These are phyloP conservation scores for Novumbra hubbsi DNA, from an alignment of 2,797 vertebrate genomes.

Conservation along the genomic window DNA sequence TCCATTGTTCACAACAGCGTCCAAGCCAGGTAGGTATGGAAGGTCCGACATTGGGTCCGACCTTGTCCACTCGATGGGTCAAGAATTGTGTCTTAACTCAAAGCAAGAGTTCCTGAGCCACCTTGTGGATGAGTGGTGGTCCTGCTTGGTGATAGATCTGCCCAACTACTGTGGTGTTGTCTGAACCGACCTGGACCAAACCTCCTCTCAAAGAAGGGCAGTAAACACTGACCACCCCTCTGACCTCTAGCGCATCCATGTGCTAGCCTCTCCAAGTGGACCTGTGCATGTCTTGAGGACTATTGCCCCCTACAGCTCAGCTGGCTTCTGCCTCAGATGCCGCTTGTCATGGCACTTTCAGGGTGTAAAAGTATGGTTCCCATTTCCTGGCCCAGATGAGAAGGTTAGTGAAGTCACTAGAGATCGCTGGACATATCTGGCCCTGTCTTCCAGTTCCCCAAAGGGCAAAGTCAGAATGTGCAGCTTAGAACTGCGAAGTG, in stretches of 20 bases:
- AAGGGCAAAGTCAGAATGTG: too few relatives aligned
- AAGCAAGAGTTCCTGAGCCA: background rate
- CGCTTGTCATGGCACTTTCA: too few relatives aligned
- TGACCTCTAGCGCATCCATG: too few relatives aligned
- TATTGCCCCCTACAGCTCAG: too few relatives aligned
- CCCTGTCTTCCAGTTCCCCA: background rate
- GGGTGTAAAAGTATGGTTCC: background rate
- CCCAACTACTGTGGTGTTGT: constrained; percentile 6
- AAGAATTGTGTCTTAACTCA: background rate
- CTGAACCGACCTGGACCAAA: constrained; percentile 2
- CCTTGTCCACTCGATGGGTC: background rate
- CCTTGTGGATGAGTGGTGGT: background rate
- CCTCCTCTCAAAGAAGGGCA: background rate
- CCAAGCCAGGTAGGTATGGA: background rate
- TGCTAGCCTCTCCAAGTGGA: too few relatives aligned
- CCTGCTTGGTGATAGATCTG: constrained; percentile 7
- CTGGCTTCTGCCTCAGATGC: too few relatives aligned
- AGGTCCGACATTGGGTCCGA: background rate
- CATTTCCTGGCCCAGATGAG: background rate
- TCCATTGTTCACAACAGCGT: background rate
- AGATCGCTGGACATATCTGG: too few relatives aligned
- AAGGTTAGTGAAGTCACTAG: too few relatives aligned
- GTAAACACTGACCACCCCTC: background rate
- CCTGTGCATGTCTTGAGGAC: too few relatives aligned
- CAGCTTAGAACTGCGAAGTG: too few relatives aligned